These are phyloP conservation scores for Limanda limanda DNA, from an alignment of 2,113 vertebrate genomes.

Conservation along the genomic window DNA sequence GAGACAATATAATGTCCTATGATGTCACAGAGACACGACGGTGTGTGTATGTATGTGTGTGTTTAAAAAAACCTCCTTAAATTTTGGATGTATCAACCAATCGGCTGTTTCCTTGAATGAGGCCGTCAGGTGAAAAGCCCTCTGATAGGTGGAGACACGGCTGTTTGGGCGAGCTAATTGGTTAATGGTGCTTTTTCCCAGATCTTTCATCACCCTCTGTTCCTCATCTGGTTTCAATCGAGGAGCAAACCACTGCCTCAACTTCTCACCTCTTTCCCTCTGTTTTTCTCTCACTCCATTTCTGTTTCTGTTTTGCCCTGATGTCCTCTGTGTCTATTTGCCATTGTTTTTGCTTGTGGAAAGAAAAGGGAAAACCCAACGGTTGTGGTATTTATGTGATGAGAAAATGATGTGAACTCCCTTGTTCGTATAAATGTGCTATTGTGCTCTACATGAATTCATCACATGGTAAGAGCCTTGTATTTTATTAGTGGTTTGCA, in stretches of 20 bases:
- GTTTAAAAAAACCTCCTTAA: background rate
- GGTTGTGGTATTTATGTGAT: conserved; percentile 4
- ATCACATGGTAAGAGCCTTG: background rate
- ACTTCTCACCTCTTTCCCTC: conserved; percentile 21
- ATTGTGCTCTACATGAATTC: conserved; percentile 4
- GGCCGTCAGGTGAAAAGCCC: conserved; percentile 33
- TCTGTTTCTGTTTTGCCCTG: conserved; percentile 7
- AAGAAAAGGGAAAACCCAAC: conserved; percentile 36
- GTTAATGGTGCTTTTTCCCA: conserved; percentile 65
- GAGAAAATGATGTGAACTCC: conserved; percentile 18
- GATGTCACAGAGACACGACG: background rate
- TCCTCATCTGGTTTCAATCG: conserved; percentile 67
- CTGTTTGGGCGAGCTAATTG: conserved; percentile 58
- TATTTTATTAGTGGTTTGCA: background rate
- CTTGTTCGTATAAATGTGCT: conserved; percentile 16
- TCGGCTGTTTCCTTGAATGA: conserved; percentile 21
- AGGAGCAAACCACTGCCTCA: conserved; percentile 29
- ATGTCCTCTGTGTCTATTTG: background rate
- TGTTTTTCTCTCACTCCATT: background rate
- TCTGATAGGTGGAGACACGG: conserved; percentile 55
- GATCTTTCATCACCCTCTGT: conserved; percentile 55
- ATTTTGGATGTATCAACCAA: conserved; percentile 20
- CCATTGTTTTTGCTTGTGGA: conserved; percentile 11
- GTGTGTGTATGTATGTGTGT: too few relatives aligned
- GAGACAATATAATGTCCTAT: too few relatives aligned